Evolutionary conservation across 2,888 invertebrate species (phyloP).

Genomic region (Lissocephala sabroskyi): DNA sequence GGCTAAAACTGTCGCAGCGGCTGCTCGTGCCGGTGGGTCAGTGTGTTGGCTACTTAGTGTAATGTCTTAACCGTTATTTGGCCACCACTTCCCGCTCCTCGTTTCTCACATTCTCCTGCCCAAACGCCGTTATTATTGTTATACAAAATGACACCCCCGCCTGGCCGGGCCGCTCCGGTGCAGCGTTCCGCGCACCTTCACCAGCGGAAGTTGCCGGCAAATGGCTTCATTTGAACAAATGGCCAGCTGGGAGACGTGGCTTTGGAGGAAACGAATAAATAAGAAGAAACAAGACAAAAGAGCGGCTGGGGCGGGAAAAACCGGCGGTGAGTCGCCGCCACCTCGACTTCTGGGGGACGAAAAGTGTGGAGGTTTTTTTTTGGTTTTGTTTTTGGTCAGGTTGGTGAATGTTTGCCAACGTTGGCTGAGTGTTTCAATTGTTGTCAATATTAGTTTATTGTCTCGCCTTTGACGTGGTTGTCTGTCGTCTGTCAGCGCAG

Average conservation of each 20-base stretch:
- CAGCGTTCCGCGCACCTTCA: slow-evolving; percentile 14
- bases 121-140: slow-evolving; percentile 12
- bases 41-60: slow-evolving; percentile 20
- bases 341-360: no score
- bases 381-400: background rate
- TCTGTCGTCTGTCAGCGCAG: background rate
- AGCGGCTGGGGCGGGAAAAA: no score
- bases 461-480: background rate
- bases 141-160: background rate
- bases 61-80: slow-evolving; percentile 5
- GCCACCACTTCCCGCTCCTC: no score
- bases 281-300: no score
- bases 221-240: slow-evolving; percentile 22
- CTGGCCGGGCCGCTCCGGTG: background rate
- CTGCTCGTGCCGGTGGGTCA: slow-evolving; percentile 47
- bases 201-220: slow-evolving; percentile 39
- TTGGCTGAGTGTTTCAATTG: slow-evolving; percentile 1
- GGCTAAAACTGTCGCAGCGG: no score
- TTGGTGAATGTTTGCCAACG: background rate
- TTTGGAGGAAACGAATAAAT: no score
- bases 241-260: background rate
- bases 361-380: no score
- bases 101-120: no score
- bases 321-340: no score
- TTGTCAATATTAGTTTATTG: slow-evolving; percentile 7